Conservation (phyloP, 30 jellyfish, hydroid and myxozoan genomes). For the Turritopsis rubra region DNA sequence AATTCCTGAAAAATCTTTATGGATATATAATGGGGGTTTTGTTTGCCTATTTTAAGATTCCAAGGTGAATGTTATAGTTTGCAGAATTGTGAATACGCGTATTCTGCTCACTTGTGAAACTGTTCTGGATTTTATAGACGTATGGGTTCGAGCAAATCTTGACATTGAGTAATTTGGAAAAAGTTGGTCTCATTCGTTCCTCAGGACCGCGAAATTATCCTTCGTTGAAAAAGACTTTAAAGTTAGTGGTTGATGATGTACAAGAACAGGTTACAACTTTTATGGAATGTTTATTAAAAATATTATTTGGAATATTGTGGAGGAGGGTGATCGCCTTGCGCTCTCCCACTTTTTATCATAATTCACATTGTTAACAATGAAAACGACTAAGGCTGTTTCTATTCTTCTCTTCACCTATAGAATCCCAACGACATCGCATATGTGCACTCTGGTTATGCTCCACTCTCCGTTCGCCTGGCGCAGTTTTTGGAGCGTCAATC, state of each 20-base stretch:
- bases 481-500: conserved; percentile 85
- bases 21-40: too few species aligned
- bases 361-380: background rate
- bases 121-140: conserved; percentile 13
- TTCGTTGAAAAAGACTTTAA: conserved; percentile 64
- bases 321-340: background rate
- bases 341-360: background rate
- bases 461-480: conserved; percentile 83
- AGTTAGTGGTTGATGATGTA: conserved; percentile 85
- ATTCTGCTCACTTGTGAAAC: background rate
- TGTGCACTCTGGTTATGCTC: conserved; percentile 97
- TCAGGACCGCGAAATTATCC: conserved; percentile 68
- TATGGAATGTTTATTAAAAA: too few species aligned
- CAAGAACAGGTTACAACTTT: conserved; percentile 63
- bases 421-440: conserved; percentile 90
- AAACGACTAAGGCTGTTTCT: conserved; percentile 1
- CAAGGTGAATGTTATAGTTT: background rate
- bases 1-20: too few species aligned
- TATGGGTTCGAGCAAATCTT: conserved; percentile 83
- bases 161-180: conserved; percentile 83
- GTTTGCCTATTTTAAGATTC: background rate
- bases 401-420: background rate
- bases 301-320: background rate
- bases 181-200: conserved; percentile 66
- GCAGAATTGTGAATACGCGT: background rate